Base-by-base conservation (phyloP, 2,888 invertebrate genomes). In the Nymphalis polychloros region DNA sequence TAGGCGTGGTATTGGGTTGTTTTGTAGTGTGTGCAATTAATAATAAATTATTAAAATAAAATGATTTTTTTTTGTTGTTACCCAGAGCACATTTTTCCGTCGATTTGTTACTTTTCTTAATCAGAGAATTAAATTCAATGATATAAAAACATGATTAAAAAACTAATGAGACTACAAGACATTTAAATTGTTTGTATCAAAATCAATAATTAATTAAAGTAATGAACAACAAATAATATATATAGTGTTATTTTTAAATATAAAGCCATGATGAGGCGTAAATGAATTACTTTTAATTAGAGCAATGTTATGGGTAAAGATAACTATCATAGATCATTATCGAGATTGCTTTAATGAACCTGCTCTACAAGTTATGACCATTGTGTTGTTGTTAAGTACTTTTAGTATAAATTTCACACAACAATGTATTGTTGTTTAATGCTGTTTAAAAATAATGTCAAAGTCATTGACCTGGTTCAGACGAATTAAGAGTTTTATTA, bases 251-350 rank as follows among this genome's bases (percentile, higher is more conserved):
- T 16, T 53, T 53, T 7, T 17, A 0, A 27, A 31, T 31, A n/a
- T 55, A 31, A 35, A 35, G 19, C n/a, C n/a, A 35, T 31, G 31
- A 17, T 55, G 55, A 63, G 62, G 61, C 68, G 57, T 62, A 65
- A 63, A 66, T 20, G 48, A 64, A 63, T 41, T 27, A 65, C n/a
- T 72, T 63, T 64, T 65, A 70, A 70, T 72, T 62, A 57, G 49
- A 64, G n/a, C 49, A 65, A 62, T 48, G 59, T 67, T 46, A 69
- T 61, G 49, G 48, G 31, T 62, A 52, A 64, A 64, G 71, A 71
- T 71, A 60, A 52, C 27, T n/a, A 70, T 72, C 67, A 49, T 20
- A 53, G 27, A 48, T 59, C 55, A n/a, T 41, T 35, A 57, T 57
- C 35, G n/a, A 8, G 3, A 63, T 63, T 59, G 57, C 67, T 65